Percentiles rank a stretch among this genome's conserved stretches.
Conservation (phyloP, 2,888 invertebrate genomes). For the Campoplex nolae region DNA sequence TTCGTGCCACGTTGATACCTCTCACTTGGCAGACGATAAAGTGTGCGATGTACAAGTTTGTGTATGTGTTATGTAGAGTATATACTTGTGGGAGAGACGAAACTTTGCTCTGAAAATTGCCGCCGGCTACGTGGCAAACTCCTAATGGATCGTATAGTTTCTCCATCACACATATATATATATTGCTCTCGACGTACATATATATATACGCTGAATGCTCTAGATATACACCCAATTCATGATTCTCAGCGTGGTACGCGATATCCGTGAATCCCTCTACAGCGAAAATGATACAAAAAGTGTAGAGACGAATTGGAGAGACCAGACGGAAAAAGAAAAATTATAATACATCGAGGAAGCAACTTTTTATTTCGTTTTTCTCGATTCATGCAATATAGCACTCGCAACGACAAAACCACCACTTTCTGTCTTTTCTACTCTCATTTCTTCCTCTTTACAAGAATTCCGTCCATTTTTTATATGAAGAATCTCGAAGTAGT, state of each 20-base stretch:
- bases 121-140: slow-evolving; percentile 78
- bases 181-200: slow-evolving; percentile 14
- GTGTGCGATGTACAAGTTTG: slow-evolving; percentile 60
- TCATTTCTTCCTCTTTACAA: neutral
- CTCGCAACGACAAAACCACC: neutral
- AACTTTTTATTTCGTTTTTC: slow-evolving; percentile 13
- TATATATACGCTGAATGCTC: slow-evolving; percentile 30
- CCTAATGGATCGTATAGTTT: slow-evolving; percentile 82
- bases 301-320: slow-evolving; percentile 16
- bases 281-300: slow-evolving; percentile 45
- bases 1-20: slow-evolving; percentile 74
- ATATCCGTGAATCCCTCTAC: slow-evolving; percentile 27
- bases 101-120: slow-evolving; percentile 80
- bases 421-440: neutral
- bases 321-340: slow-evolving; percentile 22
- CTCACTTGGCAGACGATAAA: slow-evolving; percentile 76
- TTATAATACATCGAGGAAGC: slow-evolving; percentile 25
- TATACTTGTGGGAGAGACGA: slow-evolving; percentile 67
- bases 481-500: neutral
- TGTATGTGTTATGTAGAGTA: slow-evolving; percentile 8
- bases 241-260: slow-evolving; percentile 3
- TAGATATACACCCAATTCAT: slow-evolving; percentile 35
- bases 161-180: slow-evolving; percentile 56
- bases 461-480: neutral
- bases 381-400: slow-evolving; percentile 2